These are phyloP conservation scores for Drosophila fuyamai DNA, from an alignment of 1,140 invertebrate genomes.

Conservation along the genomic window DNA sequence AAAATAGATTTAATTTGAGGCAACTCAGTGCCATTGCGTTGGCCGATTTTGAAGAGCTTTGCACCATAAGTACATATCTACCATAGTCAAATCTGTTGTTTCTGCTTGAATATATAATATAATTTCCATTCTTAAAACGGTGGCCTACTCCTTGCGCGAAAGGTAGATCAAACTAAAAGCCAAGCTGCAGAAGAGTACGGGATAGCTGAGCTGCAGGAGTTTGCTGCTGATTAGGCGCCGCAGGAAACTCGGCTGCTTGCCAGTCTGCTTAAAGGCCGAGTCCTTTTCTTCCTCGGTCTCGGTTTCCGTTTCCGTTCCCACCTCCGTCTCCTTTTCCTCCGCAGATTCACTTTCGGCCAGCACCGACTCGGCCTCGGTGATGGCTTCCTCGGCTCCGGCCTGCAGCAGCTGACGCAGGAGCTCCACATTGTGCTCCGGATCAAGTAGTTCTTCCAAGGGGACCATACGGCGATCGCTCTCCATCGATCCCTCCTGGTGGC, in stretches of 20 bases:
- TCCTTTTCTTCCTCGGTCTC: constrained; percentile 10
- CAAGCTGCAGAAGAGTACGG: constrained; percentile 59
- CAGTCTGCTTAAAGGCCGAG: not conserved
- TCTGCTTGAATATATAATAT: not conserved
- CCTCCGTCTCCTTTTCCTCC: constrained; percentile 2
- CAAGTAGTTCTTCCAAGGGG: constrained; percentile 48
- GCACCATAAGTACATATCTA: not conserved
- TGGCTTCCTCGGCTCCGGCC: not conserved
- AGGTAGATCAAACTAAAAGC: constrained; percentile 59
- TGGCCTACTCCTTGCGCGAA: constrained; percentile 54
- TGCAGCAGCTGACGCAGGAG: constrained; percentile 47
- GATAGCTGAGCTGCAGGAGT: constrained; percentile 31
- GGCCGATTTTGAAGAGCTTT: constrained; percentile 39
- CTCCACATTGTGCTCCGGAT: constrained; percentile 49
- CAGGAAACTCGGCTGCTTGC: constrained; percentile 11
- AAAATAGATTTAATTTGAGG: constrained; percentile 51
- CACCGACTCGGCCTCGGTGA: not conserved
- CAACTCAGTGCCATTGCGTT: constrained; percentile 24
- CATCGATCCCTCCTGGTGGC: not conserved
- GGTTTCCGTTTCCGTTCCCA: not conserved
- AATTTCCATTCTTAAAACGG: constrained; percentile 4
- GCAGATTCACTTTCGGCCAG: not conserved
- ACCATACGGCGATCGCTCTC: constrained; percentile 32
- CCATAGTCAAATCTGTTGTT: constrained; percentile 1
- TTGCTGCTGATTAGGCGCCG: constrained; percentile 31